Base-by-base conservation (phyloP, 2,888 invertebrate genomes). In the Sminthurides aquaticus region DNA sequence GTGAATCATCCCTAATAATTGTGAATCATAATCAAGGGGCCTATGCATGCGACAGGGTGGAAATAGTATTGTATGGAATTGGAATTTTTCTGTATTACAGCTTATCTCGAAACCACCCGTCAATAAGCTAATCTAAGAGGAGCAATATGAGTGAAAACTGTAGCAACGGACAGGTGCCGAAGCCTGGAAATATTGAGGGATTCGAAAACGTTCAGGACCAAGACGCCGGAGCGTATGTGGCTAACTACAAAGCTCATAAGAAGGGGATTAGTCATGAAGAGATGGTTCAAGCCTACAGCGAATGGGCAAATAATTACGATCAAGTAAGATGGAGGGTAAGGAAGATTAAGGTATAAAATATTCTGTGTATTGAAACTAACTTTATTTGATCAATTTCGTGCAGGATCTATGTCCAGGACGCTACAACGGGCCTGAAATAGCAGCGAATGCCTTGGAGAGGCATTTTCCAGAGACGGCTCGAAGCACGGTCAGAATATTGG, bases 351-450 rank as follows among this genome's bases (percentile, higher is more conserved):
- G 18, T 11, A 43, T 43, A 43, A 43, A 43, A 43, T 11, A 11
- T 11, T 43, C 8, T n/a, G n/a, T n/a, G n/a, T n/a, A n/a, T 22
- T 52, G 8, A 52, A 52, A 18, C 54, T n/a, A 8, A 55, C 3
- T 55, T 55, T 5, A 55, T 24, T 2, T 26, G 26, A 55, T 55
- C 26, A 3, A 25, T 20, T 28, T 22, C 57, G 15, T 43, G 1
- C 18, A 70, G 69, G 69, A 69, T 62, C 58, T 69, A 11, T 69
- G 68, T 57, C 71, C 71, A 11, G 72, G 71, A 1, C 60, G 70
- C 11, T 78, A 78, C 69, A 75, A 74, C 57, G 78, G 78, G 25
- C 78, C 78, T 3, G 67, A 66, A 48, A 75, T 77, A 5, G 76
- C 76, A n/a, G 77, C 77, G 1, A 71, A 75, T 22, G 75, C 75